Conservation (phyloP, 2,888 invertebrate genomes). For the Malthinus flaveolus region DNA sequence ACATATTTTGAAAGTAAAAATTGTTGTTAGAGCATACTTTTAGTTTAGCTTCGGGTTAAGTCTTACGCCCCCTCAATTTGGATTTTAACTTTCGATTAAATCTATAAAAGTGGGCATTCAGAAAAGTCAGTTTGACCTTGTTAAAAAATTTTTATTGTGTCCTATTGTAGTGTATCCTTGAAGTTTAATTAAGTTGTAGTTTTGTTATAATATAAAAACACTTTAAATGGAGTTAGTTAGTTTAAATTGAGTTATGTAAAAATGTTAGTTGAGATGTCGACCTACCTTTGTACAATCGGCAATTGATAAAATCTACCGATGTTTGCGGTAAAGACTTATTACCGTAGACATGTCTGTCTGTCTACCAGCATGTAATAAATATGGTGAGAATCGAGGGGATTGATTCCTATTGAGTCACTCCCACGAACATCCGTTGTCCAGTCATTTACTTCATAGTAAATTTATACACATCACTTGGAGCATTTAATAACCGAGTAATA, state of each 20-base stretch:
- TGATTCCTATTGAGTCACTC: slow-evolving; percentile 9
- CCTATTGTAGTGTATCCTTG: no score
- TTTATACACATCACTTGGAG: slow-evolving; percentile 3
- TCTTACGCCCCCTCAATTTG: no score
- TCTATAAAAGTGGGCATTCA: no score
- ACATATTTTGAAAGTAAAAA: no score
- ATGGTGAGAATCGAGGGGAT: slow-evolving; percentile 1
- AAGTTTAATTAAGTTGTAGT: no score
- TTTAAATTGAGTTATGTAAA: no score
- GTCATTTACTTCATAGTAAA: slow-evolving; percentile 4
- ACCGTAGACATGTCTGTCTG: neutral
- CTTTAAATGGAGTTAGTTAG: neutral
- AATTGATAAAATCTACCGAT: neutral
- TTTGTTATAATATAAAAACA: neutral
- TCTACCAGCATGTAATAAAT: slow-evolving; percentile 1
- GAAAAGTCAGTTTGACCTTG: no score
- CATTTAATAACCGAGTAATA: slow-evolving; percentile 23
- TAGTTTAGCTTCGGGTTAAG: no score
- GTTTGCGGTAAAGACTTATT: neutral
- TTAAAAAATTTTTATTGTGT: no score
- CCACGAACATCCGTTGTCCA: slow-evolving; percentile 11
- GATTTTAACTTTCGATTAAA: no score
- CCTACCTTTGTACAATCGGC: neutral
- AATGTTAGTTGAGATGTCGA: neutral
- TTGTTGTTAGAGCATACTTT: no score